phyloP scores from a whole-genome alignment of 2,888 invertebrate genomes.

The Scaptomyza flava region DNA sequence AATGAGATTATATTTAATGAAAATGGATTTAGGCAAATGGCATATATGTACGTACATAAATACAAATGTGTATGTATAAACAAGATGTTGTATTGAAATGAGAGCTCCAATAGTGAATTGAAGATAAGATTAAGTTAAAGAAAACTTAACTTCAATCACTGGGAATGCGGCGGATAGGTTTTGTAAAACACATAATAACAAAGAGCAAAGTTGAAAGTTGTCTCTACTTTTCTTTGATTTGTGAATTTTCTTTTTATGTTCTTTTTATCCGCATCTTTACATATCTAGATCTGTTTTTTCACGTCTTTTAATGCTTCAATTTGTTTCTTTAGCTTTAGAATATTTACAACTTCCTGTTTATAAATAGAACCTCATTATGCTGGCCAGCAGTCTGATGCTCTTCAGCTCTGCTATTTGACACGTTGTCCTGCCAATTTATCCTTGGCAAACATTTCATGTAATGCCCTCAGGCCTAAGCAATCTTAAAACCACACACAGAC shows the following conservation, averaged over 20 bases:
- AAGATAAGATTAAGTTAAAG: too few species aligned
- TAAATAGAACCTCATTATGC: constrained; percentile 31
- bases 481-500: constrained; percentile 3
- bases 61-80: neutral
- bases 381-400: neutral
- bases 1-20: constrained; percentile 43
- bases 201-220: too few species aligned
- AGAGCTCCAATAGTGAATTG: too few species aligned
- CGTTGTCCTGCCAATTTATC: constrained; percentile 42
- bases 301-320: too few species aligned
- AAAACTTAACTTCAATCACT: too few species aligned
- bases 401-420: constrained; percentile 9
- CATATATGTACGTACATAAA: constrained; percentile 14
- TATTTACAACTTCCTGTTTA: neutral
- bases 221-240: neutral
- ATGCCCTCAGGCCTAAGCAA: constrained; percentile 24
- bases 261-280: neutral
- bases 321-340: neutral
- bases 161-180: too few species aligned
- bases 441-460: neutral
- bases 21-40: constrained; percentile 21
- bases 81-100: neutral
- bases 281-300: neutral
- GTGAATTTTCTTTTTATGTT: too few species aligned
- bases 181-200: too few species aligned